Evolutionary conservation across 2,113 vertebrate genomes (phyloP).

Genomic region (Pseudorasbora parva): DNA sequence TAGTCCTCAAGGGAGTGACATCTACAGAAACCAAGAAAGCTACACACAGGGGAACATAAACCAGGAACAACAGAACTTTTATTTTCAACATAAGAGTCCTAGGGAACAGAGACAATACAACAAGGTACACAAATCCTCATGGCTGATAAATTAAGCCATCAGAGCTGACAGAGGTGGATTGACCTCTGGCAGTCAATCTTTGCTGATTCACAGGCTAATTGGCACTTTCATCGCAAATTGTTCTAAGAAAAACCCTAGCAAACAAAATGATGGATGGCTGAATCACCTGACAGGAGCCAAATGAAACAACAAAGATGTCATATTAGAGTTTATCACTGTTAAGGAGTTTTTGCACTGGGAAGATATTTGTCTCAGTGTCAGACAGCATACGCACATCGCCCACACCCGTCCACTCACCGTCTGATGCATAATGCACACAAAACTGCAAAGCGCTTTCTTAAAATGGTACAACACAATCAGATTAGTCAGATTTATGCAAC

Average conservation of each 20-base stretch:
- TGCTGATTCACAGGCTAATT: conserved; percentile 56
- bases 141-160: conserved; percentile 58
- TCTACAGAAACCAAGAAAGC: too few species aligned
- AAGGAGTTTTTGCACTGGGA: not conserved
- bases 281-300: conserved; percentile 23
- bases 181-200: conserved; percentile 52
- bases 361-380: conserved; percentile 1
- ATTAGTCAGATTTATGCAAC: not conserved
- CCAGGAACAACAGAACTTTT: too few species aligned
- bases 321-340: not conserved
- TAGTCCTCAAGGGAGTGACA: too few species aligned
- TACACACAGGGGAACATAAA: too few species aligned
- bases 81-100: too few species aligned
- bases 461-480: not conserved
- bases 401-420: conserved; percentile 9
- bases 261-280: conserved; percentile 42
- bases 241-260: conserved; percentile 41
- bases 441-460: not conserved
- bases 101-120: not conserved
- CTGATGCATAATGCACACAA: not conserved
- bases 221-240: conserved; percentile 57
- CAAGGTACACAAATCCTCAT: conserved; percentile 31
- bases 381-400: not conserved
- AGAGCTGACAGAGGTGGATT: conserved; percentile 47
- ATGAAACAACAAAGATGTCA: conserved; percentile 3